These are phyloP conservation scores for Notarius quadriscutis DNA, from an alignment of 2,113 vertebrate genomes.

Conservation along the genomic window DNA sequence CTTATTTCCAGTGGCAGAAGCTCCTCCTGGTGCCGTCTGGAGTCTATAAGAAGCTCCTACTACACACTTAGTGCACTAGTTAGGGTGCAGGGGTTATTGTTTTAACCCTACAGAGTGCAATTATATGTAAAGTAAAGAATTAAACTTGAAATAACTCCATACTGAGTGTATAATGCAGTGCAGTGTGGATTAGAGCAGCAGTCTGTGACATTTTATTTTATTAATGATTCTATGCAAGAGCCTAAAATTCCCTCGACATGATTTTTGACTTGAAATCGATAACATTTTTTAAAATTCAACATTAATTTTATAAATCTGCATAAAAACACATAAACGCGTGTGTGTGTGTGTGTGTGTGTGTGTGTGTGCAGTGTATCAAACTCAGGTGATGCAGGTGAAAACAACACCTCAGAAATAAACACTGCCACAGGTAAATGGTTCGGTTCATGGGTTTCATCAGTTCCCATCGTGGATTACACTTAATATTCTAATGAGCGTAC, in stretches of 20 bases:
- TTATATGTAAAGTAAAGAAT: neutral
- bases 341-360: too few relatives aligned
- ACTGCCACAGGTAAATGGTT: neutral
- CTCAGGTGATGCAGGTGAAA: too few relatives aligned
- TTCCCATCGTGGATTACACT: neutral
- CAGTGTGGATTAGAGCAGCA: neutral
- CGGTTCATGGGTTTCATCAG: neutral
- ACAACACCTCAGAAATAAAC: neutral
- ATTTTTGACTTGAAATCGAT: too few relatives aligned
- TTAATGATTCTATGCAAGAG: neutral
- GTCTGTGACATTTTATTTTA: too few relatives aligned
- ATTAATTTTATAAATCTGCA: too few relatives aligned
- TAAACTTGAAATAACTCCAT: neutral
- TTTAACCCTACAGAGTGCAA: neutral
- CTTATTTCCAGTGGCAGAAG: too few relatives aligned
- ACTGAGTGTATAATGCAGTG: neutral
- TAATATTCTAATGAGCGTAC: neutral
- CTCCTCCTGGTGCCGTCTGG: too few relatives aligned
- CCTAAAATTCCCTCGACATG: too few relatives aligned
- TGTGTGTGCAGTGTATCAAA: too few relatives aligned
- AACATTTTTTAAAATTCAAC: neutral
- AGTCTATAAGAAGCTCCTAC: neutral
- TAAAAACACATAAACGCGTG: too few relatives aligned
- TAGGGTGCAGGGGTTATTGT: neutral
- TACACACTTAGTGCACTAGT: neutral